phyloP scores from a whole-genome alignment of 2,113 vertebrate species.

The Oryzias celebensis region DNA sequence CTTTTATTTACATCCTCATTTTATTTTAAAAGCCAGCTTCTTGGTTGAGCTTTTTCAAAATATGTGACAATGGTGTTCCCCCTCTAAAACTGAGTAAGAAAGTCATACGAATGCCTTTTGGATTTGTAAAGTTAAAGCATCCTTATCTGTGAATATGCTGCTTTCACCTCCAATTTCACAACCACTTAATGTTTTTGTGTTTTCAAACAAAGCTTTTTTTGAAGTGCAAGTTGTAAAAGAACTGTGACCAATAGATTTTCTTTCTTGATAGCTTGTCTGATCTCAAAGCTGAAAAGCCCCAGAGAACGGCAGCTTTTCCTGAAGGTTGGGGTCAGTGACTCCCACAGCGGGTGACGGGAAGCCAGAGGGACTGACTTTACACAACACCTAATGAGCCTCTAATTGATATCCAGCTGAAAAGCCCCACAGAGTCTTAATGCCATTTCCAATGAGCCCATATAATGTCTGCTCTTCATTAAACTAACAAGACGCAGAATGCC shows the following conservation, averaged over 20 bases:
- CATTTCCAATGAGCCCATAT: slow-evolving; percentile 37
- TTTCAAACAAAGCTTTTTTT: background rate
- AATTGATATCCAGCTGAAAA: slow-evolving; percentile 73
- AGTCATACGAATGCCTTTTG: background rate
- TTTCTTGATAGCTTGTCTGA: background rate
- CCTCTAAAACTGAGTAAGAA: too few species aligned
- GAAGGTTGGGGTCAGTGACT: slow-evolving; percentile 53
- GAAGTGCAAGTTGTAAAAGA: slow-evolving; percentile 1
- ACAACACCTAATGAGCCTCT: slow-evolving; percentile 66
- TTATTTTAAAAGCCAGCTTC: too few species aligned
- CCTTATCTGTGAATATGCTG: background rate
- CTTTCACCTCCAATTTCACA: background rate
- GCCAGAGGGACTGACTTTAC: slow-evolving; percentile 44
- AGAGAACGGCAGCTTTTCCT: slow-evolving; percentile 16
- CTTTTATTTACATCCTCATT: too few species aligned
- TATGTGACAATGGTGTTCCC: too few species aligned
- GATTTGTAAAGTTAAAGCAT: background rate
- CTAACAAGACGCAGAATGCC: slow-evolving; percentile 40
- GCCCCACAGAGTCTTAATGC: slow-evolving; percentile 53
- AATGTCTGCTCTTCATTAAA: slow-evolving; percentile 34
- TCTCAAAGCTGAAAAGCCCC: slow-evolving; percentile 2
- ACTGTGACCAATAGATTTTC: background rate
- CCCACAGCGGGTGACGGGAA: slow-evolving; percentile 52
- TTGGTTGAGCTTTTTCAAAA: too few species aligned
- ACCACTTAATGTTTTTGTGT: background rate